Percentiles rank a stretch among this genome's conserved stretches.
Evolutionary conservation across 2,113 vertebrate genomes (phyloP).

Genomic region (Amphiprion ocellaris): DNA sequence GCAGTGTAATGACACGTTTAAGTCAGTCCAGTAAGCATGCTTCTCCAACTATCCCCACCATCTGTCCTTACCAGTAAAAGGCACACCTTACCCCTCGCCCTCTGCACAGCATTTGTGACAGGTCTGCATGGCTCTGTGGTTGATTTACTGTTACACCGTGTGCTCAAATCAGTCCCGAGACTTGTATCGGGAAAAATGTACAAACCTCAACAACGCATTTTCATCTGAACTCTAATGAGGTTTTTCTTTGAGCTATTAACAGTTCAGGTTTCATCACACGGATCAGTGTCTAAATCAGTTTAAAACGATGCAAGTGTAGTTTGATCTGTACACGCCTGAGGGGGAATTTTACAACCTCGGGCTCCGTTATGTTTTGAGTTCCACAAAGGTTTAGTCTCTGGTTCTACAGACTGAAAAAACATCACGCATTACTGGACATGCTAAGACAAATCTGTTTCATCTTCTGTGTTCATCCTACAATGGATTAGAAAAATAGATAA

Average conservation of each 20-base stretch:
- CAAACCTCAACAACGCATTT: constrained; percentile 34
- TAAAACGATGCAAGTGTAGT: constrained; percentile 23
- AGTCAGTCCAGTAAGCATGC: constrained; percentile 79
- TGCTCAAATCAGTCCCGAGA: constrained; percentile 44
- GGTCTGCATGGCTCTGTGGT: constrained; percentile 48
- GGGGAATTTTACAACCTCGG: constrained; percentile 23
- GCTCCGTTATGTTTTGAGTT: constrained; percentile 44
- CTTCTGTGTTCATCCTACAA: constrained; percentile 59
- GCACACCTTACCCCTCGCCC: constrained; percentile 84
- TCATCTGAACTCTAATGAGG: constrained; percentile 23
- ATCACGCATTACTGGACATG: constrained; percentile 55
- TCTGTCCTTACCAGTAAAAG: constrained; percentile 88
- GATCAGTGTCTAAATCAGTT: constrained; percentile 35
- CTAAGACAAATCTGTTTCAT: constrained; percentile 71
- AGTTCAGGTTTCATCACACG: constrained; percentile 31
- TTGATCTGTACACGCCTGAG: constrained; percentile 54
- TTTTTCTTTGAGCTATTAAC: constrained; percentile 15
- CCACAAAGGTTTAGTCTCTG: constrained; percentile 62
- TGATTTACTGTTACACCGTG: constrained; percentile 42
- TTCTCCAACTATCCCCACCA: constrained; percentile 77
- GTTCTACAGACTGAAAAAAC: constrained; percentile 57
- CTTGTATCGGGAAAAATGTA: constrained; percentile 38
- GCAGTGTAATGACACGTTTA: constrained; percentile 35
- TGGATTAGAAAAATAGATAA: constrained; percentile 82
- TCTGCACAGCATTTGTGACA: constrained; percentile 35